Conservation (phyloP, 2,797 vertebrate species). For the Bucorvus abyssinicus region DNA sequence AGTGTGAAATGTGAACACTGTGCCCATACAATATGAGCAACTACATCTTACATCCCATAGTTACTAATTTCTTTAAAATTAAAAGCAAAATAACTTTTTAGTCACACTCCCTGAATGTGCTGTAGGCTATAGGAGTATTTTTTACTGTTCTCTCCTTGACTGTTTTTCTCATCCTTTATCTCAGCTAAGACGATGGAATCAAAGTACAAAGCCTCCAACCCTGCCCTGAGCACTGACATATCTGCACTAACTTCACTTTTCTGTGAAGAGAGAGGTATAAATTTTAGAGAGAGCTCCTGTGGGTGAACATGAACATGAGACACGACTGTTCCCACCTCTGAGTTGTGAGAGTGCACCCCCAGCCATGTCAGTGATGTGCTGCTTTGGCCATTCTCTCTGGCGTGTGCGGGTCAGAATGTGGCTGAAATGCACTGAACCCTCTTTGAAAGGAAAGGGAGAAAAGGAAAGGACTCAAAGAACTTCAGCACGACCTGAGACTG, state of each 20-base stretch:
- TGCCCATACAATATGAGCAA: not conserved
- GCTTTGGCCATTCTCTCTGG: not conserved
- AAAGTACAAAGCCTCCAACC: not conserved
- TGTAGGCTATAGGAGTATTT: not conserved
- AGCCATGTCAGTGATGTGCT: not conserved
- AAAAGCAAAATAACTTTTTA: not conserved
- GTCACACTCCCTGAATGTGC: not conserved
- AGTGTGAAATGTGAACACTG: not conserved
- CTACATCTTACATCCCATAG: not conserved
- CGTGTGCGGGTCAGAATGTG: accelerated
- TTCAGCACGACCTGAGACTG: accelerated
- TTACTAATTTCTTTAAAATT: not conserved
- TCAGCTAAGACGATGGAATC: not conserved
- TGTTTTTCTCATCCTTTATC: not conserved
- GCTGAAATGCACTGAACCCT: not conserved
- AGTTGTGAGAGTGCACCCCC: not conserved
- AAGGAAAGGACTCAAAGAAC: not conserved
- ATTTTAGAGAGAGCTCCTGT: not conserved
- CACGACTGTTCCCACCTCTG: accelerated
- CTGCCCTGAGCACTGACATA: not conserved
- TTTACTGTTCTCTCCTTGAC: not conserved
- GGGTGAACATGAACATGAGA: not conserved
- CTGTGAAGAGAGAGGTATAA: not conserved
- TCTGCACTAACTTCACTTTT: not conserved
- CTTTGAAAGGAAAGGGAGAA: not conserved